Evolutionary conservation across 2,113 vertebrate genomes (phyloP).

Genomic region (Pithys albifrons): DNA sequence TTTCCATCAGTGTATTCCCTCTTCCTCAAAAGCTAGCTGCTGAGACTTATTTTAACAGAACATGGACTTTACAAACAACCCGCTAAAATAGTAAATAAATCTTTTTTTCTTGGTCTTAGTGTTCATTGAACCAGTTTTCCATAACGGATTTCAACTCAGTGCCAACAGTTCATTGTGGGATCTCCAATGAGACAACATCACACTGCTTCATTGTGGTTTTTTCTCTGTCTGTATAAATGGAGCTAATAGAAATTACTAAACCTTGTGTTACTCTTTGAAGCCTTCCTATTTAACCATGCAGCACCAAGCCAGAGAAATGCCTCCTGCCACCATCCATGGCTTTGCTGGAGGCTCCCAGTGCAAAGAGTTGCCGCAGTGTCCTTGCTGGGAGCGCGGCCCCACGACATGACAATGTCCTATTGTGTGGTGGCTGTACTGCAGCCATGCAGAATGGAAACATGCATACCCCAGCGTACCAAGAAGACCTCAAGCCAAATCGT

Average conservation of each 20-base stretch:
- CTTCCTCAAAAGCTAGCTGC: neutral
- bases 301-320: neutral
- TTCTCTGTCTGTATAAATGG: neutral
- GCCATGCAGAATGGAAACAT: neutral
- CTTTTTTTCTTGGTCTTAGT: conserved; percentile 14
- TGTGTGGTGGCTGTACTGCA: neutral
- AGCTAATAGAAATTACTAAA: neutral
- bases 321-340: neutral
- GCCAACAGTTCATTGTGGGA: neutral
- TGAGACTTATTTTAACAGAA: neutral
- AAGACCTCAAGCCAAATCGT: rapidly evolving
- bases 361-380: neutral
- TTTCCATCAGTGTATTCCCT: neutral
- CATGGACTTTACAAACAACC: neutral
- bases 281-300: neutral
- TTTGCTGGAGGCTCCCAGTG: conserved; percentile 6
- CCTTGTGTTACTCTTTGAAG: neutral
- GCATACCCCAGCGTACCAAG: neutral
- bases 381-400: neutral
- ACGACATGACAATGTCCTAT: rapidly evolving
- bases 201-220: neutral
- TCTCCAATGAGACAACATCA: neutral
- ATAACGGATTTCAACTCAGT: neutral
- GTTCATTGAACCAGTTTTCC: conserved; percentile 11
- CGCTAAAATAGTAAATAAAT: neutral